Evolutionary conservation across 2,888 invertebrate genomes (phyloP).

Genomic region (Icerya purchasi): DNA sequence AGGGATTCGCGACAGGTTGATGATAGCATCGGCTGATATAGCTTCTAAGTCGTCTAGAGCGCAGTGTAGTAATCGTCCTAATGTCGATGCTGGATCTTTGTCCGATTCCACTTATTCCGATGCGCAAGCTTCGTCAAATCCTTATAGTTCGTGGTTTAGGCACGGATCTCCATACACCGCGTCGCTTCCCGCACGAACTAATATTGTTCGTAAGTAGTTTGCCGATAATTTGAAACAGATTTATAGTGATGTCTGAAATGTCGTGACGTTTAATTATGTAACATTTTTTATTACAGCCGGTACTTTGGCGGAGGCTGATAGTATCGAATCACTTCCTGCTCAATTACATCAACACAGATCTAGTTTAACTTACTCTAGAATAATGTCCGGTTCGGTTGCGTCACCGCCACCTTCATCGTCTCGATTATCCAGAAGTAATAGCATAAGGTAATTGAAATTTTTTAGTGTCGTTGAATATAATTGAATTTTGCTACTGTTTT

Average conservation of each 20-base stretch:
- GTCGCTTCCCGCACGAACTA: conserved; percentile 22
- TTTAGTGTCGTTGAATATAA: too few species aligned
- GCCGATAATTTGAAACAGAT: background rate
- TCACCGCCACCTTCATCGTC: conserved; percentile 19
- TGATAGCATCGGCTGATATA: conserved; percentile 60
- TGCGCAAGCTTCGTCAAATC: conserved; percentile 16
- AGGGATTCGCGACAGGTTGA: conserved; percentile 58
- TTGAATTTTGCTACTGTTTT: too few species aligned
- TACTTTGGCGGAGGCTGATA: conserved; percentile 44
- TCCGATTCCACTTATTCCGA: conserved; percentile 63
- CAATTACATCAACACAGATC: conserved; percentile 41
- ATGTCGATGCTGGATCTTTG: conserved; percentile 38
- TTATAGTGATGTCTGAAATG: too few species aligned
- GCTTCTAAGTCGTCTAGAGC: conserved; percentile 2
- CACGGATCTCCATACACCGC: conserved; percentile 41
- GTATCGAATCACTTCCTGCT: conserved; percentile 42
- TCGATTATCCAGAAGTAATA: conserved; percentile 47
- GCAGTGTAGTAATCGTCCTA: conserved; percentile 12
- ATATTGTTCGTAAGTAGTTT: conserved; percentile 20
- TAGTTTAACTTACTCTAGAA: conserved; percentile 47
- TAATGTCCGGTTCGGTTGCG: conserved; percentile 26
- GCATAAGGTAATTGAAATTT: conserved; percentile 86
- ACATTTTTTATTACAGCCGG: conserved; percentile 16
- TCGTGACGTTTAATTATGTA: too few species aligned
- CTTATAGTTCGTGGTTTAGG: conserved; percentile 39